Percentiles rank a stretch among this genome's conserved stretches.
These are phyloP conservation scores for Calephelis virginiensis DNA, from an alignment of 1,140 invertebrate genomes.

Conservation along the genomic window DNA sequence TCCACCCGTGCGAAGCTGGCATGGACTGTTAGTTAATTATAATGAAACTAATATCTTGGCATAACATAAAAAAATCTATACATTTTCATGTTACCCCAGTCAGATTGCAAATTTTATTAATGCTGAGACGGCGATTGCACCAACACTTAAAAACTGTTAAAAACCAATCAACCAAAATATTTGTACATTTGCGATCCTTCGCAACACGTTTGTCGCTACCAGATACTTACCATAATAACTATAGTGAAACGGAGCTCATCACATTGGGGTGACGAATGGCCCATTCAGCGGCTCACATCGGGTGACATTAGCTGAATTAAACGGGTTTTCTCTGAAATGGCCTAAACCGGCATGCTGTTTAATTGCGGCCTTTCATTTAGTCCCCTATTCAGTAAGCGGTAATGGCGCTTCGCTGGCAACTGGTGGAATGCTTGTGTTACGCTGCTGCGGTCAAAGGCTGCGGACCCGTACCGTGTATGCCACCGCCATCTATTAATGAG, in stretches of 20 bases:
- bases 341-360: conserved; percentile 1
- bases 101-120: too few species aligned
- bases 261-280: neutral
- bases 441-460: conserved; percentile 5
- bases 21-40: too few species aligned
- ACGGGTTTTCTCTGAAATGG: conserved; percentile 5
- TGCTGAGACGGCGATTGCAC: too few species aligned
- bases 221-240: too few species aligned
- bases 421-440: neutral
- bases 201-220: too few species aligned
- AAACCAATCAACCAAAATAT: too few species aligned
- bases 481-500: neutral
- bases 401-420: neutral
- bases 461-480: neutral
- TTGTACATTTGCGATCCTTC: too few species aligned
- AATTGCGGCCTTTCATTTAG: conserved; percentile 16
- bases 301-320: conserved; percentile 12
- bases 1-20: too few species aligned
- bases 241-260: neutral
- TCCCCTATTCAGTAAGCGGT: neutral
- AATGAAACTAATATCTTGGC: too few species aligned
- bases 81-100: too few species aligned
- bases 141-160: too few species aligned
- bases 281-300: neutral
- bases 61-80: too few species aligned